phyloP scores from a whole-genome alignment of 92 coral and sea anemone genomes.

The Metridium senile region DNA sequence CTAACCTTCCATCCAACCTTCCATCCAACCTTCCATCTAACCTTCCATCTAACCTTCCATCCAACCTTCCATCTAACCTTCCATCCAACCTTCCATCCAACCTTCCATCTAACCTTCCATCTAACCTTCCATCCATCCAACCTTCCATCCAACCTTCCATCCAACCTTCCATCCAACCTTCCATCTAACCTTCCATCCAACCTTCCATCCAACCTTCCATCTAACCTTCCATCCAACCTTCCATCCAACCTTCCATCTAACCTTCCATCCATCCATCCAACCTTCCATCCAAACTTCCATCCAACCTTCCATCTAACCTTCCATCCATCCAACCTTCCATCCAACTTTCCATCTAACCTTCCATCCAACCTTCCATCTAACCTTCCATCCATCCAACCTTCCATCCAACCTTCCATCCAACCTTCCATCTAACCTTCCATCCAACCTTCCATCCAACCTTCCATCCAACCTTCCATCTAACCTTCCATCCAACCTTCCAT shows the following conservation, averaged over 20 bases:
- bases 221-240: neutral
- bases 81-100: neutral
- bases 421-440: neutral
- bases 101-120: neutral
- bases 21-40: neutral
- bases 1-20: neutral
- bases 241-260: neutral
- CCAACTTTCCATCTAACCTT: neutral
- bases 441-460: neutral
- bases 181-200: neutral
- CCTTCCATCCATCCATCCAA: neutral
- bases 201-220: neutral
- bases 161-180: neutral
- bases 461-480: neutral
- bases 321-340: neutral
- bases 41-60: neutral
- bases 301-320: neutral
- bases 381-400: neutral
- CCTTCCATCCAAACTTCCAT: neutral
- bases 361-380: neutral
- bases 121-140: neutral
- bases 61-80: neutral
- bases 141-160: neutral
- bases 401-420: neutral
- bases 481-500: neutral